Conservation (phyloP, 1,140 invertebrate genomes). For the Drosophila watanabei region DNA sequence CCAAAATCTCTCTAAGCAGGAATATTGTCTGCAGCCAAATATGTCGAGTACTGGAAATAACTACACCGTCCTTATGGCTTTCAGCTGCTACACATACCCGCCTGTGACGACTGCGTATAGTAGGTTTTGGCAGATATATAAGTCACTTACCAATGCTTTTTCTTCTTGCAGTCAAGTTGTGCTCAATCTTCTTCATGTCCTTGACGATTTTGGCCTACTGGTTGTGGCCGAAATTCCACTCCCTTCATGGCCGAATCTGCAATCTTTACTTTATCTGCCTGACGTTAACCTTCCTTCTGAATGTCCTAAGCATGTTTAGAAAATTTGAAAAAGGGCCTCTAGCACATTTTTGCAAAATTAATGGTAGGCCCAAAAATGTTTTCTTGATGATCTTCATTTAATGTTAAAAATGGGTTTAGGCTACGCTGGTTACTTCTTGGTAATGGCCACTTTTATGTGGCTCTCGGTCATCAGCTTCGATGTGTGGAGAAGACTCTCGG, state of each 20-base stretch:
- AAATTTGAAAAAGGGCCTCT: constrained; percentile 73
- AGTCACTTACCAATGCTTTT: background rate
- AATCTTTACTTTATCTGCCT: constrained; percentile 78
- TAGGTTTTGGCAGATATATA: constrained; percentile 20
- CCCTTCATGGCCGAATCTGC: constrained; percentile 90
- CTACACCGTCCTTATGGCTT: background rate
- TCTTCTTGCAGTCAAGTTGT: constrained; percentile 86
- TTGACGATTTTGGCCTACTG: constrained; percentile 90
- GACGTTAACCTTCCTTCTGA: constrained; percentile 86
- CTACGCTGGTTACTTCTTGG: constrained; percentile 89
- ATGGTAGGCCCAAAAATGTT: constrained; percentile 1
- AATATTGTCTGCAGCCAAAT: constrained; percentile 57
- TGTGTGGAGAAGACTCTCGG: constrained; percentile 88
- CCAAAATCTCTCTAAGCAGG: constrained; percentile 10
- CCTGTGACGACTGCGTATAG: background rate
- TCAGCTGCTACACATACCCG: background rate
- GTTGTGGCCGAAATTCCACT: constrained; percentile 88
- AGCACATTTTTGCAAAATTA: constrained; percentile 40
- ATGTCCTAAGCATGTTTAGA: constrained; percentile 70
- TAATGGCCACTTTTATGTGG: constrained; percentile 91
- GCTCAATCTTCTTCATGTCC: constrained; percentile 89
- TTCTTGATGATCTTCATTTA: background rate
- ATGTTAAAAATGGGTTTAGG: constrained; percentile 77
- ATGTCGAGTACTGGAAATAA: background rate
- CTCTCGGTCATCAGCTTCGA: constrained; percentile 91